Percentiles rank a stretch among this genome's conserved stretches.
Evolutionary conservation across 2,888 invertebrate genomes (phyloP).

Genomic region (Drosophila neotestacea): DNA sequence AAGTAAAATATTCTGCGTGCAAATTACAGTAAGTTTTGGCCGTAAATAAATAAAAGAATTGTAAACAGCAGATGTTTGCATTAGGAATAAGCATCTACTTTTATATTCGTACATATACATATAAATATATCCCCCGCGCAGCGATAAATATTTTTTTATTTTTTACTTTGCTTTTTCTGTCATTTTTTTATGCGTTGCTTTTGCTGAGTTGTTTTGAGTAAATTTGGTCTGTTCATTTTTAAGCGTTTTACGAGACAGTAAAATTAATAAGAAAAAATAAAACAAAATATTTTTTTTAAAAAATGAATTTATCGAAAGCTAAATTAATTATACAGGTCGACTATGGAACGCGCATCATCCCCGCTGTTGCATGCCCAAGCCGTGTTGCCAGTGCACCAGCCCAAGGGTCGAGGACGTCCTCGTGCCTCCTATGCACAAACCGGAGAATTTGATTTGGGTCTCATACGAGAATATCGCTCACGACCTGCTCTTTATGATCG

Average conservation of each 20-base stretch:
- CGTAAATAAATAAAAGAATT: slow-evolving; percentile 5
- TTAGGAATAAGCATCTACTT: slow-evolving; percentile 3
- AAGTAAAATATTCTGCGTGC: slow-evolving; percentile 38
- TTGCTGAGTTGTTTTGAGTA: slow-evolving; percentile 10
- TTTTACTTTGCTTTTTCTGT: slow-evolving; percentile 35
- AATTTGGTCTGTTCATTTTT: slow-evolving; percentile 11
- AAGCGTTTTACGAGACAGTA: background rate
- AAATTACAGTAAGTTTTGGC: slow-evolving; percentile 37
- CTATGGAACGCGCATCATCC: slow-evolving; percentile 43
- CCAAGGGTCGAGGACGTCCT: slow-evolving; percentile 78
- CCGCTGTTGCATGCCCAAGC: slow-evolving; percentile 33
- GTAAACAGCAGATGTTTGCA: slow-evolving; percentile 7
- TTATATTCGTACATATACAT: slow-evolving; percentile 11
- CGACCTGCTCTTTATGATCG: slow-evolving; percentile 85
- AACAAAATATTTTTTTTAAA: background rate
- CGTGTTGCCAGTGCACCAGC: slow-evolving; percentile 22
- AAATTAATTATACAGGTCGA: slow-evolving; percentile 1
- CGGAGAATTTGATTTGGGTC: slow-evolving; percentile 84
- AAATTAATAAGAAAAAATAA: background rate
- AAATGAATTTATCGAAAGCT: background rate
- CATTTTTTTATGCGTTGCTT: slow-evolving; percentile 30
- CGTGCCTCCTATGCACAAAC: slow-evolving; percentile 80
- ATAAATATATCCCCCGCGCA: slow-evolving; percentile 26
- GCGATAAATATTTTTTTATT: slow-evolving; percentile 47
- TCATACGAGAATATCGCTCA: slow-evolving; percentile 83